phyloP scores from a whole-genome alignment of 2,888 invertebrate species.

The Tineola bisselliella region DNA sequence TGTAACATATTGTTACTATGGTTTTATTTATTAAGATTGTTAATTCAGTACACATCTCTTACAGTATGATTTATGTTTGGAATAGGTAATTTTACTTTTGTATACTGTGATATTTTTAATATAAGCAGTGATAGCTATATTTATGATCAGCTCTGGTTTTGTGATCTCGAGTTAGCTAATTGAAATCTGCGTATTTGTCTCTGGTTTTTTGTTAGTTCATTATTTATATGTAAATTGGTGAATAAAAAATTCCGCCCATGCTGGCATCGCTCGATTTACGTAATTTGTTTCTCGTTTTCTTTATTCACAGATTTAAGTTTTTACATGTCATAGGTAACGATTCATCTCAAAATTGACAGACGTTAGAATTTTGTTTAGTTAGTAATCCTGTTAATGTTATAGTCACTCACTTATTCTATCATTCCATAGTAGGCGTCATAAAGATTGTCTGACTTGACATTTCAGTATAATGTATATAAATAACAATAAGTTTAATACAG shows the following conservation, averaged over 20 bases:
- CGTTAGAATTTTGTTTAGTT: neutral
- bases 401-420: neutral
- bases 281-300: neutral
- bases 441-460: neutral
- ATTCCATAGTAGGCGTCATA: neutral
- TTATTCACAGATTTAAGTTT: neutral
- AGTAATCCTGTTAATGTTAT: neutral
- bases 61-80: neutral
- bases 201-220: neutral
- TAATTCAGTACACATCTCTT: neutral
- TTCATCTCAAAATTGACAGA: neutral
- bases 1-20: neutral
- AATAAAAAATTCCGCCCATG: neutral
- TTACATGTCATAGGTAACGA: neutral
- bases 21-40: neutral
- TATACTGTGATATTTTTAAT: conserved; percentile 1
- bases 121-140: neutral
- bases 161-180: neutral
- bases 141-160: neutral
- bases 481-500: neutral
- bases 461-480: neutral
- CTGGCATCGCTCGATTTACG: too few relatives aligned
- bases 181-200: neutral
- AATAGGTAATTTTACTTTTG: neutral
- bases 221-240: neutral